phyloP scores from a whole-genome alignment of 2,113 vertebrate genomes.

The Asarcornis scutulata region DNA sequence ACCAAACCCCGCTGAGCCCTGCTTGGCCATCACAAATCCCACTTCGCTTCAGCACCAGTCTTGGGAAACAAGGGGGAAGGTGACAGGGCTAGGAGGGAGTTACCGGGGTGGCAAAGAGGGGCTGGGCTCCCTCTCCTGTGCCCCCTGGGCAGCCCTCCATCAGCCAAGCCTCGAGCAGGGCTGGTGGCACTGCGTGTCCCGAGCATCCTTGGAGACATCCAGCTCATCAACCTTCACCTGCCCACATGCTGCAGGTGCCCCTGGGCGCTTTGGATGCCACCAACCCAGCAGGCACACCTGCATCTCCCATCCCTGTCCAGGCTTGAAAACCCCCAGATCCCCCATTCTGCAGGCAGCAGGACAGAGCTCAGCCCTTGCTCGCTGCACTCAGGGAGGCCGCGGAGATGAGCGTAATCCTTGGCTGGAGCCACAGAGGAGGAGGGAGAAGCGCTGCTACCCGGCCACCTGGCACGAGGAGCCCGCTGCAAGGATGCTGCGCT shows the following conservation, averaged over 20 bases:
- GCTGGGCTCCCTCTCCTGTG: neutral
- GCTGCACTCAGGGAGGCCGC: neutral
- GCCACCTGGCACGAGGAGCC: constrained; percentile 17
- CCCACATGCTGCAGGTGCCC: no score
- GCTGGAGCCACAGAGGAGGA: neutral
- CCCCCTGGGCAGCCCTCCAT: neutral
- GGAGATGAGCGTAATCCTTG: neutral
- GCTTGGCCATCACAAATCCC: neutral
- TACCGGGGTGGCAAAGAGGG: neutral
- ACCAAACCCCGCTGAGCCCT: neutral
- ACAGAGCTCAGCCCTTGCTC: neutral
- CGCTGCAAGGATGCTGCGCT: neutral
- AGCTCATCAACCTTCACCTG: neutral
- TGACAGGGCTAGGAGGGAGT: neutral
- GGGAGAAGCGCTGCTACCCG: neutral
- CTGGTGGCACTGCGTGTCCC: neutral
- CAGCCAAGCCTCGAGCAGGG: neutral
- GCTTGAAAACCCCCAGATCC: neutral
- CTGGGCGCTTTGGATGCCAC: rapidly evolving
- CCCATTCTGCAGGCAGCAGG: neutral
- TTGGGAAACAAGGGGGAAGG: neutral
- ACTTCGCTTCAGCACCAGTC: neutral
- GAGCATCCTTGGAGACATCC: neutral
- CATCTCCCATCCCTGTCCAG: neutral
- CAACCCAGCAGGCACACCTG: neutral